Evolutionary conservation across 2,113 vertebrate genomes (phyloP), one percentile per base, ranked within the genome.

Genomic region (Rhabdomys dilectus): DNA sequence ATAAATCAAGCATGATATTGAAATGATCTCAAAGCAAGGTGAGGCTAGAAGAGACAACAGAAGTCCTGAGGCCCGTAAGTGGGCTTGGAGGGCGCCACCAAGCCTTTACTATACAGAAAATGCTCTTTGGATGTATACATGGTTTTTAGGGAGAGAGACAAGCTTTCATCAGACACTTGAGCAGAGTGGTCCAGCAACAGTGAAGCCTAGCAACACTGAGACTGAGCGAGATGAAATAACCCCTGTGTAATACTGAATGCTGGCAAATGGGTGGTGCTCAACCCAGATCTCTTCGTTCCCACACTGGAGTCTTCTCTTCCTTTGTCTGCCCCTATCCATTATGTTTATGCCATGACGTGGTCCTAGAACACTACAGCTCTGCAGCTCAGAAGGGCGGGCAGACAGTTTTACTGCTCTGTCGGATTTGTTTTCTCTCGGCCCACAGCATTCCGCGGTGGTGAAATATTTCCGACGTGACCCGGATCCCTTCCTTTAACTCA

Each of bases 401-500:
- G 94, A 93, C n/a, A 97, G 89, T 64, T 97, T 96, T 96, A 81
- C 24, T 78, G 91, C 45, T 93, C 92, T 97, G 97, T 88, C 77
- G 48, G 87, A 96, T 95, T 97, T 93, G 62, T 66, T 97, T 97
- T 89, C 88, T 4, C 15, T 0, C 68, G 86, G 22, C 48, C 51
- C 31, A 66, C 36, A 76, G 86, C 89, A 68, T 97, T 96, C 96
- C 48, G 84, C 89, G n/a, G 91, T 51, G 73, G 88, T 96, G 93
- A 73, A 90, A 12, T 91, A 94, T 97, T 97, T 98, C 96, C 89
- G 96, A 88, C 0, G 0, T 87, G 88, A 68, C 68, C 92, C 95
- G 89, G 70, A 98, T 84, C 82, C n/a, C 62, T 95, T 95, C 64
- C 95, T 98, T 93, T 97, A 97, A 97, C 97, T 98, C 94, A 96